Evolutionary conservation across 2,797 vertebrate species (phyloP), one percentile per base, ranked within the genome.

Genomic region (Pipistrellus kuhlii): DNA sequence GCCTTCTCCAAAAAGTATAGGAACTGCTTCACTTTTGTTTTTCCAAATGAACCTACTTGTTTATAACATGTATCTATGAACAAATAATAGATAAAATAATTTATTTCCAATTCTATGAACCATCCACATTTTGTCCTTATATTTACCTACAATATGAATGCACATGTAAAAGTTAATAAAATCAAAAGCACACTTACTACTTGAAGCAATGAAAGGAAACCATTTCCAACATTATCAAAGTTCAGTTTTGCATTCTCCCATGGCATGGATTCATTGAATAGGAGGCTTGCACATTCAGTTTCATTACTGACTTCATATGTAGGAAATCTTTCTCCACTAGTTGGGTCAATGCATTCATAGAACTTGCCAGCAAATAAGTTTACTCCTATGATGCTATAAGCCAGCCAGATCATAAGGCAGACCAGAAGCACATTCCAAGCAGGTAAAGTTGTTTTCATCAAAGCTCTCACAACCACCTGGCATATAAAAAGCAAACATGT

Each of bases 341-440:
- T 97, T 69, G 0, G 77, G 93, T 99, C 98, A 78, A 98, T 55
- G 96, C 99, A 99, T 46, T 85, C 46, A 95, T 97, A 95, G 97
- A 98, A 99, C 55, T 95, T 99, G 68, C 99, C 99, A 5, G 98
- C 99, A 97, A 99, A 98, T 90, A 99, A 96, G 95, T 99, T 98
- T 75, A 99, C 98, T 32, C 99, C 99, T 98, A 99, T 98, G 96
- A 99, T 99, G 97, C 99, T 99, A 97, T 99, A 99, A 97, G 98
- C 98, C 78, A 99, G 98, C 99, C 99, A 99, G 97, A 99, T 99
- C 98, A 99, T 98, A 96, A 99, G 98, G 96, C 99, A 99, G n/a
- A 99, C 98, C 93, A 99, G 98, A 94, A 99, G 98, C 92, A 99
- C 99, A 64, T 99, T 99, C 97, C 98, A 98, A 96, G 99, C 98